Percentiles rank a stretch among this genome's conserved stretches.
Evolutionary conservation across 1,140 invertebrate species (phyloP).

Genomic region (Drosophila parvula): DNA sequence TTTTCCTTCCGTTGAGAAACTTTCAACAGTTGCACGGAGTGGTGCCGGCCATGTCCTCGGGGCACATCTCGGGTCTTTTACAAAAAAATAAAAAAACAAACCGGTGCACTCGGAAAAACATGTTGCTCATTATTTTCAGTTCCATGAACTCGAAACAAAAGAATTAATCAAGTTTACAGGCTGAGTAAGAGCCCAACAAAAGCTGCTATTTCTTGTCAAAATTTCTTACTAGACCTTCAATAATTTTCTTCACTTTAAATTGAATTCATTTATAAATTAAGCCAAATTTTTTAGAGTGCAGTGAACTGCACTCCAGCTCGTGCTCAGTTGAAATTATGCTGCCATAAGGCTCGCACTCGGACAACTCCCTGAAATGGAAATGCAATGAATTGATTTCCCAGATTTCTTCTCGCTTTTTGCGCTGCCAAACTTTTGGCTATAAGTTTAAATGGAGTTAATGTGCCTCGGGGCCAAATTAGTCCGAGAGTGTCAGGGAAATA

Average conservation of each 20-base stretch:
- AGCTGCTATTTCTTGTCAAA: background rate
- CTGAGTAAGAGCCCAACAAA: background rate
- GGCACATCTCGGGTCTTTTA: slow-evolving; percentile 20
- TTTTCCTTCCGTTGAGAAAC: slow-evolving; percentile 41
- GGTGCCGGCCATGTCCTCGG: slow-evolving; percentile 37
- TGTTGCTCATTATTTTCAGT: background rate
- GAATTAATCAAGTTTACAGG: background rate
- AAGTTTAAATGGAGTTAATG: slow-evolving; percentile 61
- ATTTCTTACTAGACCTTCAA: no score
- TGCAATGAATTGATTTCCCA: slow-evolving; percentile 58
- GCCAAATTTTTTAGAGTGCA: background rate
- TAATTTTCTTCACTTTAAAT: background rate
- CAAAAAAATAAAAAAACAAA: slow-evolving; percentile 19
- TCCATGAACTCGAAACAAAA: background rate
- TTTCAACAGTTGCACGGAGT: slow-evolving; percentile 48
- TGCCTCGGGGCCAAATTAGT: slow-evolving; percentile 57
- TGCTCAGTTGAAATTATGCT: slow-evolving; percentile 39
- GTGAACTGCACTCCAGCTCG: slow-evolving; percentile 27
- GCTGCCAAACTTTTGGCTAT: slow-evolving; percentile 47
- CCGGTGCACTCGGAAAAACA: slow-evolving; percentile 9
- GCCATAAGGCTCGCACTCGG: slow-evolving; percentile 44
- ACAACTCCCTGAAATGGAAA: slow-evolving; percentile 47
- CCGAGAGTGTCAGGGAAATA: slow-evolving; percentile 41
- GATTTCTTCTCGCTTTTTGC: slow-evolving; percentile 33
- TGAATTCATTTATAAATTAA: background rate